A percentile compares a stretch with the other conserved stretches of the same genome.
phyloP scores from a whole-genome alignment of 2,888 invertebrate species.

The Leptopterna dolabrata region DNA sequence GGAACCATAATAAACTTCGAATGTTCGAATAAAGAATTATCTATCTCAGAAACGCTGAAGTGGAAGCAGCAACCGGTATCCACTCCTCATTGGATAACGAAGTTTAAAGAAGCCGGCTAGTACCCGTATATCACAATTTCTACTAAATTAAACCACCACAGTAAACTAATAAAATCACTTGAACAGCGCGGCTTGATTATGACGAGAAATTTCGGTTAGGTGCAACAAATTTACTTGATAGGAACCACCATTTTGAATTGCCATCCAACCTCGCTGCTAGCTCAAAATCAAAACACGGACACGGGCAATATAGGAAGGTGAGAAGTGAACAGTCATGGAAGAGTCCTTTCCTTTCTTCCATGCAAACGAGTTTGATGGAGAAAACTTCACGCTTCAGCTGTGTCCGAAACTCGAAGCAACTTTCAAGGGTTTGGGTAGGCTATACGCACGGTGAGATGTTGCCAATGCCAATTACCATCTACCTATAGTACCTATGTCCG shows the following conservation, averaged over 20 bases:
- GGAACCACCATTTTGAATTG: slow-evolving; percentile 14
- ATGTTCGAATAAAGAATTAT: background rate
- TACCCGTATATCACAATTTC: background rate
- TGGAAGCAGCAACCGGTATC: slow-evolving; percentile 39
- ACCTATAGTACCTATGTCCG: too few relatives aligned
- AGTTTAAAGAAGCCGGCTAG: background rate
- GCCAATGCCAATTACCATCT: too few relatives aligned
- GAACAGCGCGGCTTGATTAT: background rate
- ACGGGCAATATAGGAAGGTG: too few relatives aligned
- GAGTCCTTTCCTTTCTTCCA: too few relatives aligned
- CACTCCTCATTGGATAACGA: background rate
- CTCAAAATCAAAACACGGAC: background rate
- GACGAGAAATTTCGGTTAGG: background rate
- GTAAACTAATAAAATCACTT: background rate
- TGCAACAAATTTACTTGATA: slow-evolving; percentile 5
- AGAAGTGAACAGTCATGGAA: too few relatives aligned
- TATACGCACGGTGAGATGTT: too few relatives aligned
- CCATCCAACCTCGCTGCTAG: background rate
- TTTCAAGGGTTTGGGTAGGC: too few relatives aligned
- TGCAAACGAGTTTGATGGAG: too few relatives aligned
- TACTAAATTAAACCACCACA: background rate
- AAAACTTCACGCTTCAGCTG: too few relatives aligned
- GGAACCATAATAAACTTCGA: slow-evolving; percentile 68
- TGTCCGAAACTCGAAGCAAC: too few relatives aligned
- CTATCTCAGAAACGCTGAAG: background rate